These are phyloP conservation scores for Muscidifurax raptorellus DNA, from an alignment of 1,140 invertebrate genomes.

Conservation along the genomic window DNA sequence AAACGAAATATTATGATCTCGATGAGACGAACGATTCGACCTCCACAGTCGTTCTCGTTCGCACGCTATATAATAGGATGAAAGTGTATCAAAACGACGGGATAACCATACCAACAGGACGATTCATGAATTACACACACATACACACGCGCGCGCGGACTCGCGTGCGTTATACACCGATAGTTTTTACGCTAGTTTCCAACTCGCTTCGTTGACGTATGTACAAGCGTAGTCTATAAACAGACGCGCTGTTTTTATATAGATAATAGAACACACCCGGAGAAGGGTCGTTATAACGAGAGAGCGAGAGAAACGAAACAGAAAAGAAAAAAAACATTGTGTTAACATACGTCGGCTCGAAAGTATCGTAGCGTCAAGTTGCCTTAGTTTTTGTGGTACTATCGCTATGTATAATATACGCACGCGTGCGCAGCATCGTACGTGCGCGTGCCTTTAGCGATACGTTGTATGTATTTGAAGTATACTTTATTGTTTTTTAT, in stretches of 20 bases:
- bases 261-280: neutral
- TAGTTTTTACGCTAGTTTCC: constrained; percentile 35
- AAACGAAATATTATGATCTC: constrained; percentile 37
- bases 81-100: neutral
- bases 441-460: neutral
- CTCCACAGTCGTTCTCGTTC: neutral
- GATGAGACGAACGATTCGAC: neutral
- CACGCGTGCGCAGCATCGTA: neutral
- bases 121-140: neutral
- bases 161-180: constrained; percentile 8
- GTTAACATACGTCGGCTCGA: constrained; percentile 4
- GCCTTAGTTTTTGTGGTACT: constrained; percentile 49
- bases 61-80: neutral
- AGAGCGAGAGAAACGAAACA: constrained; percentile 9
- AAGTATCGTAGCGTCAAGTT: constrained; percentile 44
- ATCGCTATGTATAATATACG: constrained; percentile 21
- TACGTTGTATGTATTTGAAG: constrained; percentile 25
- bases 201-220: constrained; percentile 27
- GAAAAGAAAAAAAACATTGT: constrained; percentile 10
- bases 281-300: neutral
- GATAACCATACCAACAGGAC: neutral
- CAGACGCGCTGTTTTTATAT: constrained; percentile 27
- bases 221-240: neutral
- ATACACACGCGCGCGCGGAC: constrained; percentile 28
- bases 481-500: constrained; percentile 39